A percentile compares a stretch with the other conserved stretches of the same genome.
phyloP scores from a whole-genome alignment of 2,888 invertebrate species.

The Leptopilina drosophilae region DNA sequence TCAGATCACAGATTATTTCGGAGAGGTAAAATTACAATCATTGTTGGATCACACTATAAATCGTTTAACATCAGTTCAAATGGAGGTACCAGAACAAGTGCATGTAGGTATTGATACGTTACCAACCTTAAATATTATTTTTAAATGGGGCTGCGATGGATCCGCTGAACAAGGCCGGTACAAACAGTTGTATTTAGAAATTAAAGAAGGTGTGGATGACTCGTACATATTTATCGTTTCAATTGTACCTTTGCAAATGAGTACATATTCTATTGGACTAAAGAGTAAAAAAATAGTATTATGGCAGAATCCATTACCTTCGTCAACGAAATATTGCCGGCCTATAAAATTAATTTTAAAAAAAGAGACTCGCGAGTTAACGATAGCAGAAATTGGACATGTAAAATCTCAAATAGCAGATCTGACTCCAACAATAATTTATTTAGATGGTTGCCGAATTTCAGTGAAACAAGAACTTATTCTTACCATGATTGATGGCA shows the following conservation, averaged over 20 bases:
- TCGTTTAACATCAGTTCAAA: neutral
- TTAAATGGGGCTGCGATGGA: constrained; percentile 5
- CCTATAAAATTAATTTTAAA: neutral
- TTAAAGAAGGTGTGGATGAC: neutral
- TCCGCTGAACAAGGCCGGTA: neutral
- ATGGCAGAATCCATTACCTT: constrained; percentile 2
- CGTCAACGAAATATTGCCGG: neutral
- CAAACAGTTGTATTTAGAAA: neutral
- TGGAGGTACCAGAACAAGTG: neutral
- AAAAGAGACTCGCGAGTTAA: neutral
- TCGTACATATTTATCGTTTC: neutral
- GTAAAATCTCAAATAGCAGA: neutral
- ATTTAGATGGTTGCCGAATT: neutral
- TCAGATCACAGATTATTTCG: neutral
- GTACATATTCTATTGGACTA: neutral
- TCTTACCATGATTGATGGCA: neutral
- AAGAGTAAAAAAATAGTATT: neutral
- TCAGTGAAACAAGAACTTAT: neutral
- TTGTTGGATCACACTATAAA: neutral
- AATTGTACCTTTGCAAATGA: constrained; percentile 2
- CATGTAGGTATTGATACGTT: neutral
- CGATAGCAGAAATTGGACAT: neutral
- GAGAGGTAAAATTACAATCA: neutral
- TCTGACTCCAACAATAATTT: neutral
- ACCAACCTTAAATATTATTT: neutral